Evolutionary conservation across 1,140 invertebrate genomes (phyloP).

Genomic region (Caenorhabditis inopinata): DNA sequence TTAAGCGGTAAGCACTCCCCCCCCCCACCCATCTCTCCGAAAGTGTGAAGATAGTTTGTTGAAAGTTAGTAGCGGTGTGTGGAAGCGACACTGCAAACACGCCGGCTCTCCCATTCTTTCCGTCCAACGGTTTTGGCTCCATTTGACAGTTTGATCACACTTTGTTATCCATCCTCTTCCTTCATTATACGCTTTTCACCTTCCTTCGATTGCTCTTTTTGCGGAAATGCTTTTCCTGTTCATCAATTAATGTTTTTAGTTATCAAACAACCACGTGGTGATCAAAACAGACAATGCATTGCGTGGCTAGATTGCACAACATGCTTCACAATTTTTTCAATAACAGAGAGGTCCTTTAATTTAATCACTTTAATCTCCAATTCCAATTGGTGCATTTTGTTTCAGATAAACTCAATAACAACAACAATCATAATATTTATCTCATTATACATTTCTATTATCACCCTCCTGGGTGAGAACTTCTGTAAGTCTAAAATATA

Average conservation of each 20-base stretch:
- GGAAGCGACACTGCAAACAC: slow-evolving; percentile 20
- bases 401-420: not conserved
- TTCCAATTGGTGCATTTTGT: too few relatives aligned
- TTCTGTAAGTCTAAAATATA: not conserved
- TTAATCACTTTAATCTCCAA: not conserved
- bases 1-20: slow-evolving; percentile 26
- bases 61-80: slow-evolving; percentile 16
- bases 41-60: slow-evolving; percentile 21
- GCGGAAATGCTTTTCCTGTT: not conserved
- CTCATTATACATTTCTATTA: not conserved
- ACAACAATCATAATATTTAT: not conserved
- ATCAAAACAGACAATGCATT: slow-evolving; percentile 24
- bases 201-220: not conserved
- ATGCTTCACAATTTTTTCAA: slow-evolving; percentile 18
- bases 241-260: not conserved
- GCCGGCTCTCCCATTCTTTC: not conserved
- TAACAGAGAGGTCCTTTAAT: slow-evolving; percentile 11
- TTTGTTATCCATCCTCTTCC: not conserved
- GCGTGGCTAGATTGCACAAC: slow-evolving; percentile 27
- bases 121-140: not conserved
- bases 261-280: slow-evolving; percentile 29
- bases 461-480: slow-evolving; percentile 20
- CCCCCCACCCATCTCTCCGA: not conserved
- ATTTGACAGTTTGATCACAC: slow-evolving; percentile 25
- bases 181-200: not conserved